phyloP scores from a whole-genome alignment of 2,888 invertebrate species.

The Leuctra nigra region DNA sequence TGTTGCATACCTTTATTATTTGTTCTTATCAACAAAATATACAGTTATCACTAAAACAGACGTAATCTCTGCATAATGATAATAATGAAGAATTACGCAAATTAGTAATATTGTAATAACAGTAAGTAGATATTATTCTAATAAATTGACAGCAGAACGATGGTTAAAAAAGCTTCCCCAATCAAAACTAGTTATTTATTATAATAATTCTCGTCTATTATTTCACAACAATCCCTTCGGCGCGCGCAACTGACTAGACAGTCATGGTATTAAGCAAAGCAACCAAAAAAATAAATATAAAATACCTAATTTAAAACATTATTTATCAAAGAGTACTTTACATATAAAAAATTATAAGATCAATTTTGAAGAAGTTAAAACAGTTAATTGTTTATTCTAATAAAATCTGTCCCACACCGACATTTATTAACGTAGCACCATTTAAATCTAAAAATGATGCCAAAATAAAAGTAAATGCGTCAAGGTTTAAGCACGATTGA shows the following conservation, averaged over 20 bases:
- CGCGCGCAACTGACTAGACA: slow-evolving; percentile 1
- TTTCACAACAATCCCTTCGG: slow-evolving; percentile 1
- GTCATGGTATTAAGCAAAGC: slow-evolving; percentile 13
- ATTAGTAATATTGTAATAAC: slow-evolving; percentile 1
- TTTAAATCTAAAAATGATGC: not conserved
- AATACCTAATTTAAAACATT: not conserved
- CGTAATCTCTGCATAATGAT: slow-evolving; percentile 18
- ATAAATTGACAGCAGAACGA: not conserved
- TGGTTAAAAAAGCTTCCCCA: not conserved
- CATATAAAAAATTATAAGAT: not conserved
- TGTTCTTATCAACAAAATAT: slow-evolving; percentile 27
- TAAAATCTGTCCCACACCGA: not conserved
- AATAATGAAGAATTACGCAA: slow-evolving; percentile 12
- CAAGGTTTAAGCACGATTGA: too few species aligned
- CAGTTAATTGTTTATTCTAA: not conserved
- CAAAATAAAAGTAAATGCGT: slow-evolving; percentile 5
- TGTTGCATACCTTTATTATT: slow-evolving; percentile 12
- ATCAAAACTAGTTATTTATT: not conserved
- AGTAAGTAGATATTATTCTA: not conserved
- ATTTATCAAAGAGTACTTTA: not conserved
- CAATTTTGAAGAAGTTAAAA: not conserved
- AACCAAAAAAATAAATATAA: slow-evolving; percentile 6
- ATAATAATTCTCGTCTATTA: not conserved
- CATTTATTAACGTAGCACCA: slow-evolving; percentile 1
- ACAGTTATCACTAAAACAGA: slow-evolving; percentile 29